Evolutionary conservation across 1,140 invertebrate genomes (phyloP).

Genomic region (Drosophila erecta): DNA sequence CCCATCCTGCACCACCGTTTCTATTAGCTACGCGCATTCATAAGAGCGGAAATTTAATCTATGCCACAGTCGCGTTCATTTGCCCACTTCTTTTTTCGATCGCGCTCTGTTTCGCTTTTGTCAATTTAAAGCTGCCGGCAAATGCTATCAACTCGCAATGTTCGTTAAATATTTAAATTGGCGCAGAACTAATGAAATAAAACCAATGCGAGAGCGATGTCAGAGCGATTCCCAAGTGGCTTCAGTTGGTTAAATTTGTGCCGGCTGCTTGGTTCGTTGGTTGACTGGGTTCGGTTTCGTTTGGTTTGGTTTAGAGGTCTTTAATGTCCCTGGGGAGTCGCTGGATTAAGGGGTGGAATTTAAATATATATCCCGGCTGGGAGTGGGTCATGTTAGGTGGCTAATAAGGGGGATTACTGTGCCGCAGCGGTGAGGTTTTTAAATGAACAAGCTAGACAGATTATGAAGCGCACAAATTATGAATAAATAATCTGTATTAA

Average conservation of each 20-base stretch:
- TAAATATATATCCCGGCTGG: slow-evolving; percentile 1
- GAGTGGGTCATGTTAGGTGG: not conserved
- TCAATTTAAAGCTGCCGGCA: slow-evolving; percentile 76
- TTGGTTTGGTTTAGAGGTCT: slow-evolving; percentile 21
- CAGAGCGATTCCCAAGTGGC: slow-evolving; percentile 45
- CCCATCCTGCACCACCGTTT: slow-evolving; percentile 38
- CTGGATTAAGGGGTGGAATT: slow-evolving; percentile 2
- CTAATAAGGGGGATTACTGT: not conserved
- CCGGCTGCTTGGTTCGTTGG: slow-evolving; percentile 44
- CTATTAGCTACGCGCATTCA: slow-evolving; percentile 78
- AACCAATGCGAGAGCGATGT: slow-evolving; percentile 64
- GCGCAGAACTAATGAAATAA: slow-evolving; percentile 76
- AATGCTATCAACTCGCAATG: slow-evolving; percentile 63
- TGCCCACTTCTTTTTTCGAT: slow-evolving; percentile 10
- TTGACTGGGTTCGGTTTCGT: not conserved
- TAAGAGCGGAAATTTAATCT: slow-evolving; percentile 80
- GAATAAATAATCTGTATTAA: not conserved
- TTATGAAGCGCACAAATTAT: not conserved
- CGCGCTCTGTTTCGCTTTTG: slow-evolving; percentile 24
- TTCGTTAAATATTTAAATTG: slow-evolving; percentile 82
- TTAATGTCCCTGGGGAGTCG: slow-evolving; percentile 26
- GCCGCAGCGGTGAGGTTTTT: not conserved
- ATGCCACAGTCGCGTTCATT: slow-evolving; percentile 48
- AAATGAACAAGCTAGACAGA: too few relatives aligned
- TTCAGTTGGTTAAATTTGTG: slow-evolving; percentile 64